These are phyloP conservation scores for Entomobrya proxima DNA, from an alignment of 2,888 invertebrate species.

Conservation along the genomic window DNA sequence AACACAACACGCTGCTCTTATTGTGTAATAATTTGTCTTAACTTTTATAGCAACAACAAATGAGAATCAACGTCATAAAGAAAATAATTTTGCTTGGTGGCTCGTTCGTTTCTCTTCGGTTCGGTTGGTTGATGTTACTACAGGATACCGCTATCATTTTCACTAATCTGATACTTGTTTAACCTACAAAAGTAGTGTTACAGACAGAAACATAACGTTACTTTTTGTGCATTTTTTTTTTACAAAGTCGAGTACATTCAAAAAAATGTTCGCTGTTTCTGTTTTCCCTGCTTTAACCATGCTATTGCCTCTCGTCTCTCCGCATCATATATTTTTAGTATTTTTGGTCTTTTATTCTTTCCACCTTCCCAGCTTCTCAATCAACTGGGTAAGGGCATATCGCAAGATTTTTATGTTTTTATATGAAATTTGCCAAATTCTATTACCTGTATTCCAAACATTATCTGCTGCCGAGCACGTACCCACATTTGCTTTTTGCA, in stretches of 20 bases:
- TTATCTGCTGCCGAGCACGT: background rate
- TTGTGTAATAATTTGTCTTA: background rate
- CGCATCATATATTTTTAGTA: background rate
- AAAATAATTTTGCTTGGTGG: background rate
- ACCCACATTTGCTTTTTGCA: background rate
- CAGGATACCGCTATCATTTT: constrained; percentile 61
- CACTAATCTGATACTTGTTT: constrained; percentile 58
- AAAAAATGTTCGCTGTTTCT: constrained; percentile 53
- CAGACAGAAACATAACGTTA: constrained; percentile 61
- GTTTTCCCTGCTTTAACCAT: background rate
- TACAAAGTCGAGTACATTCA: constrained; percentile 54
- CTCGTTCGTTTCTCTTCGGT: constrained; percentile 35
- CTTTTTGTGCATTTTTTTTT: constrained; percentile 48
- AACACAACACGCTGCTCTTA: background rate
- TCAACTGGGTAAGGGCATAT: no score
- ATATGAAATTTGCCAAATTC: background rate
- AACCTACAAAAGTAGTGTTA: constrained; percentile 65
- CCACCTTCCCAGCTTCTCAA: background rate
- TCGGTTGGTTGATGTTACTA: constrained; percentile 59
- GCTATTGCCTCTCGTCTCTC: background rate
- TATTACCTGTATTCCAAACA: no score
- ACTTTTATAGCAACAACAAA: background rate
- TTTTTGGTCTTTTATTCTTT: background rate
- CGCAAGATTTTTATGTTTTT: no score
- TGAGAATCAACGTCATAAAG: background rate